Base-by-base conservation (phyloP, 1,140 invertebrate genomes). In the Glomeris maerens region DNA sequence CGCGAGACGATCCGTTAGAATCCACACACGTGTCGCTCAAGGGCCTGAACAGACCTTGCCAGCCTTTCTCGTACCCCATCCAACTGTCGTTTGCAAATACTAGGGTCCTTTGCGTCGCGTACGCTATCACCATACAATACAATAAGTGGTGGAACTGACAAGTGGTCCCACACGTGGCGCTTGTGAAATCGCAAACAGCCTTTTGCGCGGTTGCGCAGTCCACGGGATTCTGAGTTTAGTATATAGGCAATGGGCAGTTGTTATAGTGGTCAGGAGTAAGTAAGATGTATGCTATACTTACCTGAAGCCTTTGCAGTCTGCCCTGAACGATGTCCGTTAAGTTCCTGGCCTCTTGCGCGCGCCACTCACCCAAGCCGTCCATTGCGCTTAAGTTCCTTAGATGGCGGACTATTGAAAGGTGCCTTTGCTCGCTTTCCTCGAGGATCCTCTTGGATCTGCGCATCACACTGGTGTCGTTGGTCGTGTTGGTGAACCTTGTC, bases 321-420 rank as follows among this genome's bases (percentile, higher is more conserved):
- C 76, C 72, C 66, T 93, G 88, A 4, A 96, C 78, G 17, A 92
- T 70, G 61, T 83, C 78, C 55, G 81, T 83, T 7, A 96, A 70
- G 49, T 82, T 78, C 45, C 74, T 69, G 3, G 84, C 74, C 70
- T 94, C 89, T 44, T 77, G 74, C 53, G 79, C 71, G 54, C 90
- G 70, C 86, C 88, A 94, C 41, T 76, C 68, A 28, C 80, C 72
- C 62, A 83, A 81, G 2, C 85, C 86, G 68, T 95, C 90, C 29
- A 78, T 66, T 54, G 79, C 74, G 14, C 73, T 72, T 27, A 92
- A 62, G 41, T 71, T 74, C 39, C 79, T 67, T 49, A 90, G 72
- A 66, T 89, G 82, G 52, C 74, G 75, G n/a, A n/a, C n/a, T n/a
- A n/a, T n/a, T n/a, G n/a, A n/a, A n/a, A n/a, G n/a, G n/a, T n/a